Percentiles rank a stretch among this genome's conserved stretches.
Conservation (phyloP, 2,113 vertebrate species). For the Vimba vimba region DNA sequence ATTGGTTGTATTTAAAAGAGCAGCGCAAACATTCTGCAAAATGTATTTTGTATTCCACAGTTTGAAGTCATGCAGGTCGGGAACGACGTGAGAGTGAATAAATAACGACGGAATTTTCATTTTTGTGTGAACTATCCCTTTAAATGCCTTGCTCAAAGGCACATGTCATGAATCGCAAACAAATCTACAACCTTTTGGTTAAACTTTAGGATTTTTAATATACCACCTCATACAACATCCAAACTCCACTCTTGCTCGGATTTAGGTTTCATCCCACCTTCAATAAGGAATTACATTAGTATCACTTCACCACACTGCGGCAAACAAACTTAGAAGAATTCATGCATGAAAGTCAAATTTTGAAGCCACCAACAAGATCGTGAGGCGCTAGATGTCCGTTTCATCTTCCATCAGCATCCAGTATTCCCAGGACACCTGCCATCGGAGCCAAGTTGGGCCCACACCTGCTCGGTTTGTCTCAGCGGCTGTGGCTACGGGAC, state of each 20-base stretch:
- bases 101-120: neutral
- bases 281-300: neutral
- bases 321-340: neutral
- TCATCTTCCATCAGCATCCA: neutral
- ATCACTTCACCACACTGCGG: neutral
- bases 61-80: neutral
- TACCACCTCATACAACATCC: neutral
- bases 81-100: neutral
- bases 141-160: neutral
- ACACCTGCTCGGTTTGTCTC: slow-evolving; percentile 2
- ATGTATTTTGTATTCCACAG: neutral
- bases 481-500: neutral
- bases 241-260: neutral
- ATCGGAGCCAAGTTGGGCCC: neutral
- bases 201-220: neutral
- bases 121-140: neutral
- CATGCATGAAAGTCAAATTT: neutral
- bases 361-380: neutral
- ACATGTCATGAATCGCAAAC: neutral
- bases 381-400: neutral
- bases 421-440: neutral
- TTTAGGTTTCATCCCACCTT: neutral
- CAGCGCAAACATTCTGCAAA: neutral
- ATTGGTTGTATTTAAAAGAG: neutral
- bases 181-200: neutral